Evolutionary conservation across 2,797 vertebrate genomes (phyloP), one percentile per base, ranked within the genome.

Genomic region (Protonibea diacanthus): DNA sequence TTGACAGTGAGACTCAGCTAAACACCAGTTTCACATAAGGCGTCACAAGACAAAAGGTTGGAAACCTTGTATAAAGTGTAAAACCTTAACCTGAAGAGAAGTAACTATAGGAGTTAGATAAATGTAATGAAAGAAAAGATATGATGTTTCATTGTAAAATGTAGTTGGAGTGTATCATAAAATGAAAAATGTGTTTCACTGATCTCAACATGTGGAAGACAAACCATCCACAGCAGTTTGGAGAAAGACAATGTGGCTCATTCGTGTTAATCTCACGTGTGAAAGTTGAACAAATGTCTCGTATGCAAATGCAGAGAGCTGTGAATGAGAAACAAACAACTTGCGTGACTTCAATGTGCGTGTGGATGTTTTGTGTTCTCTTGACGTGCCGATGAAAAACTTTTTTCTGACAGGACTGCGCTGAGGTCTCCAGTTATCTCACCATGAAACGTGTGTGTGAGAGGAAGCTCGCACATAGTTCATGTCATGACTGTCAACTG

Each of bases 401-500:
- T 79, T 89, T 89, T 38, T 87, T 49, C 71, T 86, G 87, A 90
- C 86, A 82, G 80, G 78, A 75, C 78, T 38, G 71, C 77, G 82
- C 85, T 44, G 81, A 79, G 56, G 60, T 79, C 71, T 82, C 71
- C 79, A 82, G 81, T 87, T 87, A 86, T 86, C 83, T 88, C 78
- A 68, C 84, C 52, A 40, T 87, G 82, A 86, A 88, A 74, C 15
- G 20, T 81, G 65, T 81, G 84, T 74, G 62, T 33, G 85, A 88
- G 75, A 85, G 85, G 83, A 90, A 86, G 71, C 85, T 66, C 15
- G 48, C 78, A 87, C 85, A 76, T 86, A 77, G 83, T 87, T 89
- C 80, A 78, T 91, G 80, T 90, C 83, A 81, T 72, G 85, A 66
- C 76, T 92, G 90, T 75, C 72, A 74, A 61, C 85, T 88, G 87